These are phyloP conservation scores for Protobothrops mucrosquamatus DNA, from an alignment of 2,113 vertebrate genomes.

Conservation along the genomic window DNA sequence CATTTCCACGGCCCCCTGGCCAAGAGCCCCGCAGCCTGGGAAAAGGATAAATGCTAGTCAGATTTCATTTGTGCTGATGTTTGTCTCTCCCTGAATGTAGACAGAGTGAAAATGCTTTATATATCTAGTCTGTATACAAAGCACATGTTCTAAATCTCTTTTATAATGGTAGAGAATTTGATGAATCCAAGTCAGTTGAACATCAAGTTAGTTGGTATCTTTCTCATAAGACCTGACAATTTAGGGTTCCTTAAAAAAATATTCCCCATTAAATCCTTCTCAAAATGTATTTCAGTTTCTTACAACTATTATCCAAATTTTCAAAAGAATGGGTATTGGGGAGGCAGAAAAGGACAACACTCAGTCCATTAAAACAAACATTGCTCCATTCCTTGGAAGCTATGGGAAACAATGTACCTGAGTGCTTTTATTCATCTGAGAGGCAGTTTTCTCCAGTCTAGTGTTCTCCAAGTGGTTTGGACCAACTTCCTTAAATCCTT, in stretches of 20 bases:
- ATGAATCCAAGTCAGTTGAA: not conserved
- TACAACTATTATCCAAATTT: not conserved
- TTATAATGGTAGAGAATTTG: not conserved
- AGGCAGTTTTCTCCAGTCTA: not conserved
- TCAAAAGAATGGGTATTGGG: not conserved
- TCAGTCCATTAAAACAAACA: not conserved
- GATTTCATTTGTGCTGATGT: not conserved
- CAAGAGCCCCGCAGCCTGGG: no score
- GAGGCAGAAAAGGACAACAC: not conserved
- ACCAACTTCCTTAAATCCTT: not conserved
- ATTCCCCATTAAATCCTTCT: not conserved
- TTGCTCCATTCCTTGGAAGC: not conserved
- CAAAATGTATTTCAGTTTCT: not conserved
- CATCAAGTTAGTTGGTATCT: not conserved
- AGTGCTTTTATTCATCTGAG: not conserved
- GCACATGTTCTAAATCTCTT: not conserved
- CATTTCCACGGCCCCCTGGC: no score
- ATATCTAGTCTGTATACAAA: not conserved
- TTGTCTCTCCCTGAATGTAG: not conserved
- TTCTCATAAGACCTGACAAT: not conserved
- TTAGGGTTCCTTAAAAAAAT: not conserved
- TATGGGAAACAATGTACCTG: not conserved
- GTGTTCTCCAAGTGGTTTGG: not conserved
- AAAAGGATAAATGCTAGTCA: not conserved
- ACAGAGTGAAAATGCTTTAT: not conserved